Percentiles rank a stretch among this genome's conserved stretches.
Conservation (phyloP, 2,797 vertebrate species). For the Kryptolebias ocellatus region DNA sequence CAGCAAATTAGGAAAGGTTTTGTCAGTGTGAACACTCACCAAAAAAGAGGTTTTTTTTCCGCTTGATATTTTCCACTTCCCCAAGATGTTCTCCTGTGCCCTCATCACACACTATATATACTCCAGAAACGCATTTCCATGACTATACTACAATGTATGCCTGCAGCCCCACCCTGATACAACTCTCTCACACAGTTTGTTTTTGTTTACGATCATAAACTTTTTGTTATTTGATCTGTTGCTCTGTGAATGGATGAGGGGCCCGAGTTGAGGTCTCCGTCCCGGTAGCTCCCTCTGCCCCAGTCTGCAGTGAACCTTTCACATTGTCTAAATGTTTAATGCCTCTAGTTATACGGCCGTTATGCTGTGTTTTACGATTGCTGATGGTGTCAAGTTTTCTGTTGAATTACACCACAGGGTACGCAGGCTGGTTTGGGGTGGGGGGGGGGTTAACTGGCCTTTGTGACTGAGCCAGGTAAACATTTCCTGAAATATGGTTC, state of each 20-base stretch:
- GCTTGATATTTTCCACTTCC: too few species aligned
- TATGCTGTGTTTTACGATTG: constrained; percentile 59
- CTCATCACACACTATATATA: too few species aligned
- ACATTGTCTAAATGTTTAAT: constrained; percentile 77
- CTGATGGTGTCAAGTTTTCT: constrained; percentile 68
- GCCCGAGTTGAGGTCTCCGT: constrained; percentile 58
- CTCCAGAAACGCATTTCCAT: too few species aligned
- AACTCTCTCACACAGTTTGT: constrained; percentile 29
- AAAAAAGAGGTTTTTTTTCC: too few species aligned
- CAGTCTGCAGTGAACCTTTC: constrained; percentile 50
- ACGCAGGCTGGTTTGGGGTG: constrained; percentile 50
- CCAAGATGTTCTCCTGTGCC: too few species aligned
- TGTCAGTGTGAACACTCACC: too few species aligned
- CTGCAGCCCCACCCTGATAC: too few species aligned
- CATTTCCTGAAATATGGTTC: constrained; percentile 10
- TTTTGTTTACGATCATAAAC: constrained; percentile 69
- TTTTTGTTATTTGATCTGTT: constrained; percentile 80
- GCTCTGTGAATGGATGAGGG: constrained; percentile 57
- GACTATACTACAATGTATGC: too few species aligned
- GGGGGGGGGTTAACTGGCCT: constrained; percentile 67
- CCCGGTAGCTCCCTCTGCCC: constrained; percentile 37
- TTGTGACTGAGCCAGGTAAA: constrained; percentile 29
- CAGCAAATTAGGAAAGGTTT: too few species aligned
- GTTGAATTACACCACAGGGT: constrained; percentile 67
- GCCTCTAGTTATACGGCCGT: constrained; percentile 73